Conservation (phyloP, 2,113 vertebrate genomes). For the Anoura caudifer region DNA sequence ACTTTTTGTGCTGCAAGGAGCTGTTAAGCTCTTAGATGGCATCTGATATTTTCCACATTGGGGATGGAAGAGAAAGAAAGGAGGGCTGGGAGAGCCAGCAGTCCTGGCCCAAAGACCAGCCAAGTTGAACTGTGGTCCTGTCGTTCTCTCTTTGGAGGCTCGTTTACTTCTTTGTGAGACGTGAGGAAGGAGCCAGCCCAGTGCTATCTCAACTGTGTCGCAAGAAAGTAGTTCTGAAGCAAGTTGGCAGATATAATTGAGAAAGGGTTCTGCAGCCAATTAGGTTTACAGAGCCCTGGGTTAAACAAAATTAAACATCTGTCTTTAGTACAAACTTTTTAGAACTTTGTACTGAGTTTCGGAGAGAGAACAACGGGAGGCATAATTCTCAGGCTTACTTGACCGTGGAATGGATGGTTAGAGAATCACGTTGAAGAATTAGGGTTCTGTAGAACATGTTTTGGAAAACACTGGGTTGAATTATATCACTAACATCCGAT, state of each 20-base stretch:
- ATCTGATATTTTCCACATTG: neutral
- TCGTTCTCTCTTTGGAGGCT: neutral
- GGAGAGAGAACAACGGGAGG: neutral
- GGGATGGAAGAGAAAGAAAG: neutral
- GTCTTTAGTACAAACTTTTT: neutral
- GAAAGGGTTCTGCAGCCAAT: neutral
- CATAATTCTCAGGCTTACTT: neutral
- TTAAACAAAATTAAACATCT: constrained; percentile 17
- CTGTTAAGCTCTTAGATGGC: neutral
- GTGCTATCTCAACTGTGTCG: neutral
- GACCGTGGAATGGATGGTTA: neutral
- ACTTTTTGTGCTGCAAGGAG: neutral
- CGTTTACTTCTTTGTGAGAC: neutral
- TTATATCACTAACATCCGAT: neutral
- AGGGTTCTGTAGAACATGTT: neutral
- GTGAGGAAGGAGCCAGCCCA: neutral
- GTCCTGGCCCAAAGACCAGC: neutral
- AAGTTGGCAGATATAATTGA: neutral
- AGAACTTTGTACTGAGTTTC: neutral
- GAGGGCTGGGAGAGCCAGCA: rapidly evolving
- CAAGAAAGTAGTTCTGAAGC: neutral
- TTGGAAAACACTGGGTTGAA: neutral
- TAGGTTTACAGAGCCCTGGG: neutral
- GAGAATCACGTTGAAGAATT: neutral
- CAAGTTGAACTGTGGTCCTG: neutral